Base-by-base conservation (phyloP, 2,797 vertebrate species). In the Sebastes flavidus region DNA sequence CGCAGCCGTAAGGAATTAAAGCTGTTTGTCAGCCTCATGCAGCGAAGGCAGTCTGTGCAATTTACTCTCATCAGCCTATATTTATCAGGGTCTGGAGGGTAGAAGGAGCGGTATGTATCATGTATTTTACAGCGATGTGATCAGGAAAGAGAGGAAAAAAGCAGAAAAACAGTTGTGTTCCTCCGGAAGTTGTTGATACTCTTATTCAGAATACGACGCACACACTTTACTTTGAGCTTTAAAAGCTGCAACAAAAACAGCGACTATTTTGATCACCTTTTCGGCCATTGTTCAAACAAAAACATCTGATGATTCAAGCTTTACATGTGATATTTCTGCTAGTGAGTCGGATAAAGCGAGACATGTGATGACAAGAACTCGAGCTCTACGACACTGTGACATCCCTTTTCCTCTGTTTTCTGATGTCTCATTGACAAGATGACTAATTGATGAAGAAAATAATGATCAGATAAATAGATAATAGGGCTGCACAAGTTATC, bases 1-100 rank as follows among this genome's bases (percentile, higher is more conserved):
- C 24, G 74, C 82, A 88, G 88, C 89, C 83, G 56, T 76, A 82
- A 91, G 92, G 88, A 92, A 93, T 94, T 92, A 91, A 94, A 93
- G 87, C 89, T 89, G 90, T 93, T 92, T 88, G 87, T 92, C 89
- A 91, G 89, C 82, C 78, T 80, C 90, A 88, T 75, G 91, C 82
- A 67, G 85, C 2, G 79, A 85, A 81, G 87, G 72, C 83, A 88
- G 87, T 66, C 87, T 75, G 66, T 83, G 86, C 88, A 92, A 93
- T 93, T 91, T 91, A 90, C 85, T 90, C 88, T 92, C 82, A 91
- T 91, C 89, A 86, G 79, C 49, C 74, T 83, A 78, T 90, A 92
- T 94, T 92, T 94, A 91, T 91, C 88, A 83, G 42, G 80, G 80
- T 90, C 80, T 88, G 13, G 74, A 88, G 78, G 87, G 72, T 71